phyloP scores from a whole-genome alignment of 2,797 vertebrate genomes.

The Limosa lapponica region DNA sequence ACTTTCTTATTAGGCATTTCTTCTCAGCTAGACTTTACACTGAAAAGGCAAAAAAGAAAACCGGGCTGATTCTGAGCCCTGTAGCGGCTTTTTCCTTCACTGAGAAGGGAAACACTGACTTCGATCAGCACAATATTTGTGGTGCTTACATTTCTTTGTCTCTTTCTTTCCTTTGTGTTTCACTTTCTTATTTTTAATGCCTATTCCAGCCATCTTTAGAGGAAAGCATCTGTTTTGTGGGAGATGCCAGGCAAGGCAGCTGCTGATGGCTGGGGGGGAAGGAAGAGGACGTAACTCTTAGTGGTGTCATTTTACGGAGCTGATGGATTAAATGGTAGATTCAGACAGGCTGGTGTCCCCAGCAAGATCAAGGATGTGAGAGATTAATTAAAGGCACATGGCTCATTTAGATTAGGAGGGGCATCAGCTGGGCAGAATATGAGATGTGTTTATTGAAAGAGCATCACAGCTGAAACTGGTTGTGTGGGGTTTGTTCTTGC shows the following conservation, averaged over 20 bases:
- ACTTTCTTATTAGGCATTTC: neutral
- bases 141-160: neutral
- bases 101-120: neutral
- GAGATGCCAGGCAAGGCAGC: neutral
- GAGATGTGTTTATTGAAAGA: neutral
- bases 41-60: neutral
- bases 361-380: neutral
- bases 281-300: neutral
- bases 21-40: neutral
- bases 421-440: neutral
- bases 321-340: conserved; percentile 23
- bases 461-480: neutral
- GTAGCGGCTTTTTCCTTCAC: neutral
- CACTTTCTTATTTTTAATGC: neutral
- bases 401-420: neutral
- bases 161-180: neutral
- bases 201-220: neutral
- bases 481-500: neutral
- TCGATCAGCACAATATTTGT: neutral
- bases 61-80: neutral
- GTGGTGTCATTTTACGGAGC: neutral
- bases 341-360: neutral
- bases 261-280: neutral
- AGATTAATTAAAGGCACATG: conserved; percentile 25
- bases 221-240: neutral